Percentiles rank a stretch among this genome's conserved stretches.
Evolutionary conservation across 2,113 vertebrate genomes (phyloP).

Genomic region (Otus sunia): DNA sequence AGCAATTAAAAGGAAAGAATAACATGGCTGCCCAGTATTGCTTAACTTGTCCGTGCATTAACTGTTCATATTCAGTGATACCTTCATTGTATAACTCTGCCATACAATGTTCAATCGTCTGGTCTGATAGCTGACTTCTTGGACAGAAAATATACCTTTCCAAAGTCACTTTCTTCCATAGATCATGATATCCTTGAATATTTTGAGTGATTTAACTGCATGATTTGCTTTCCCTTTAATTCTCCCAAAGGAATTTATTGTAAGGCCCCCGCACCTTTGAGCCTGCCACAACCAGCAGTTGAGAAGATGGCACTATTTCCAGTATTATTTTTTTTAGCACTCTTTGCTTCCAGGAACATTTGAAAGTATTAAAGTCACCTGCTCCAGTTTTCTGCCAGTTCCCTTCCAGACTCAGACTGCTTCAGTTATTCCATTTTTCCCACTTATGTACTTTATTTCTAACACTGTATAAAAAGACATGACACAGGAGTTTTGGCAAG

Average conservation of each 20-base stretch:
- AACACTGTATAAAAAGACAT: conserved; percentile 3
- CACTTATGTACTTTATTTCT: conserved; percentile 14
- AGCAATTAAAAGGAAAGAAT: neutral
- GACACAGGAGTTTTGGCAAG: neutral
- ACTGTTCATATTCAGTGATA: neutral
- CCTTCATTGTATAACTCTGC: neutral
- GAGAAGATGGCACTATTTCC: neutral
- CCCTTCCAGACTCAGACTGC: neutral
- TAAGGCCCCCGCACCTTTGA: neutral
- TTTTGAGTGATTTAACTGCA: neutral
- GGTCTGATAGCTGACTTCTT: neutral
- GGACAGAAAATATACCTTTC: neutral
- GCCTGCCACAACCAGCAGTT: neutral
- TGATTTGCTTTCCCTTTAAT: neutral
- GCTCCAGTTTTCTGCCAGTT: conserved; percentile 5
- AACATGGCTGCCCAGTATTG: neutral
- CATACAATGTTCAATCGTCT: accelerated
- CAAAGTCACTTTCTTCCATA: neutral
- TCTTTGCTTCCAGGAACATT: conserved; percentile 32
- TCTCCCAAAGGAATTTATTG: neutral
- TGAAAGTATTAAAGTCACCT: conserved; percentile 25
- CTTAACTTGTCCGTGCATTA: neutral
- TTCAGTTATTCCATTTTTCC: conserved; percentile 27
- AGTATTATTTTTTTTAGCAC: neutral
- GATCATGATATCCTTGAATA: neutral